Conservation (phyloP, 1,140 invertebrate genomes). For the Trachymyrmex septentrionalis region DNA sequence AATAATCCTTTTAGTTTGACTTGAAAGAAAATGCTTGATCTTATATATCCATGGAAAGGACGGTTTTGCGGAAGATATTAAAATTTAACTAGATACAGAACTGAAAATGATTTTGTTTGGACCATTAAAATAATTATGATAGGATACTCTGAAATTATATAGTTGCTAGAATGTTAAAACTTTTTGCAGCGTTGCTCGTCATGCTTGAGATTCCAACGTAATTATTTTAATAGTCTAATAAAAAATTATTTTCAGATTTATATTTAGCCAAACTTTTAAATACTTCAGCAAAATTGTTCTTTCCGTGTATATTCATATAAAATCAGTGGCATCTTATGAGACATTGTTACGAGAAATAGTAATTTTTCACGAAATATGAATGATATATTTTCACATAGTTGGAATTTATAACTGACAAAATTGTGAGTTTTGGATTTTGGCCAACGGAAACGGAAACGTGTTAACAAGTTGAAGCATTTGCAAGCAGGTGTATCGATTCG, state of each 20-base stretch:
- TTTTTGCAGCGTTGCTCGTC: no score
- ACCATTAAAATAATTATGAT: no score
- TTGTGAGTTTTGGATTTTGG: conserved; percentile 54
- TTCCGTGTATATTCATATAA: background rate
- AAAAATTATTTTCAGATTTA: no score
- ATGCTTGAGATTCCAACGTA: no score
- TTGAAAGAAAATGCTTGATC: background rate
- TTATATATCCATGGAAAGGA: background rate
- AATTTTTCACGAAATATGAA: conserved; percentile 19
- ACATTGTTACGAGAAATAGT: conserved; percentile 1
- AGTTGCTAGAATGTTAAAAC: no score
- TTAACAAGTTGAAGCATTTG: conserved; percentile 57
- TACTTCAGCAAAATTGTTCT: no score
- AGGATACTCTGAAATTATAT: no score
- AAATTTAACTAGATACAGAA: no score
- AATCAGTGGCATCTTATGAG: background rate
- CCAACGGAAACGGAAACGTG: conserved; percentile 55
- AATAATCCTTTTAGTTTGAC: background rate
- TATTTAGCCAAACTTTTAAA: no score
- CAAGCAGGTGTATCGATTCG: conserved; percentile 57
- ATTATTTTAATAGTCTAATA: no score
- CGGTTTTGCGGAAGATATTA: no score
- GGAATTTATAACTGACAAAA: conserved; percentile 55
- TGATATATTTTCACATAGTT: conserved; percentile 18
- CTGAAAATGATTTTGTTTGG: no score